Evolutionary conservation across 1,140 invertebrate genomes (phyloP).

Genomic region (Zaprionus taronus): DNA sequence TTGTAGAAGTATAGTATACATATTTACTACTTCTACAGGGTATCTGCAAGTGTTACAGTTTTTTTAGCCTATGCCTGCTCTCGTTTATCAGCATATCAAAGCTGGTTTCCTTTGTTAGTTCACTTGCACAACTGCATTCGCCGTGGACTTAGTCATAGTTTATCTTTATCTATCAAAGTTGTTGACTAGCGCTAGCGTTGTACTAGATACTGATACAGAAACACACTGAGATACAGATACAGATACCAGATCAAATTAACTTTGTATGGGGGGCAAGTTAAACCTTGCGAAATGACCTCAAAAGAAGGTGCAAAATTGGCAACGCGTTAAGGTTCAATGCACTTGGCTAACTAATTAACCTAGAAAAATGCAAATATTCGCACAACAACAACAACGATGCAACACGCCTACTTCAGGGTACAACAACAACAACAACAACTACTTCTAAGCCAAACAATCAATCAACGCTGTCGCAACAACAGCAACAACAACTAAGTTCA

Average conservation of each 20-base stretch:
- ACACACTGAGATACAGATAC: neutral
- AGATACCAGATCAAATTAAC: conserved; percentile 8
- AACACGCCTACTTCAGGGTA: conserved; percentile 64
- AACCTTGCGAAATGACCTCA: conserved; percentile 50
- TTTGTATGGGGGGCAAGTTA: neutral
- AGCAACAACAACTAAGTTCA: conserved; percentile 46
- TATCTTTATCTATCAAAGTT: conserved; percentile 35
- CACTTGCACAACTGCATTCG: conserved; percentile 32
- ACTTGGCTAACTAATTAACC: conserved; percentile 72
- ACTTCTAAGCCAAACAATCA: conserved; percentile 78
- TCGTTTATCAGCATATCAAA: conserved; percentile 17
- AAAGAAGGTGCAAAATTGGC: conserved; percentile 31
- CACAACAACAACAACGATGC: conserved; percentile 25
- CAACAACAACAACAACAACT: conserved; percentile 49
- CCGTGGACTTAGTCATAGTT: conserved; percentile 20
- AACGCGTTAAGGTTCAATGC: conserved; percentile 61
- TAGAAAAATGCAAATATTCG: conserved; percentile 74
- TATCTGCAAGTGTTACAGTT: neutral
- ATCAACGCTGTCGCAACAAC: conserved; percentile 59
- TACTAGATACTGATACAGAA: conserved; percentile 6
- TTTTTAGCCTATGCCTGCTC: neutral
- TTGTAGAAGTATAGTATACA: neutral
- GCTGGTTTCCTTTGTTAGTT: conserved; percentile 18
- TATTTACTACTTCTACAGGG: neutral
- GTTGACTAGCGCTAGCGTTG: conserved; percentile 21